Percentiles rank a stretch among this genome's conserved stretches.
Conservation (phyloP, 1,140 invertebrate genomes). For the Papilio glaucus region DNA sequence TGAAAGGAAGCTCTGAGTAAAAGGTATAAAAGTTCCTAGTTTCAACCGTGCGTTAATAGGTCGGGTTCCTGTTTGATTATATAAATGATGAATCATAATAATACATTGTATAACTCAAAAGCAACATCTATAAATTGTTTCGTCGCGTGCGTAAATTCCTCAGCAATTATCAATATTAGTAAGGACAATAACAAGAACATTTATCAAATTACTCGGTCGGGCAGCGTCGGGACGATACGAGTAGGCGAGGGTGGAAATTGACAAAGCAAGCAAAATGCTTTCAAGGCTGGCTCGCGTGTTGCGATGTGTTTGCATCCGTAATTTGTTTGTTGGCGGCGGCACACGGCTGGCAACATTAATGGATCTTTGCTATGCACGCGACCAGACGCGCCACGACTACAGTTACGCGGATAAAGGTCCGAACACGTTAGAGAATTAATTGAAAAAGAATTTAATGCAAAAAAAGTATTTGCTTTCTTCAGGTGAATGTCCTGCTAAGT, state of each 20-base stretch:
- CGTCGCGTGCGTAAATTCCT: conserved; percentile 52
- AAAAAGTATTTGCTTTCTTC: too few species aligned
- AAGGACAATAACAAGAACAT: conserved; percentile 75
- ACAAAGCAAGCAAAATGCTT: conserved; percentile 80
- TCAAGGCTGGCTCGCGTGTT: conserved; percentile 76
- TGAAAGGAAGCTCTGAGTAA: too few species aligned
- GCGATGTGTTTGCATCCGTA: conserved; percentile 79
- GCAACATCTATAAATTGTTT: conserved; percentile 34
- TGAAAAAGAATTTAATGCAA: conserved; percentile 10
- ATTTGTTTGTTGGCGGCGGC: conserved; percentile 80
- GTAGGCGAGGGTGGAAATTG: conserved; percentile 66
- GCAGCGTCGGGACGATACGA: conserved; percentile 53
- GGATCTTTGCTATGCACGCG: conserved; percentile 70
- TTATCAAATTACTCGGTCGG: conserved; percentile 75
- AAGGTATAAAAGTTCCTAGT: too few species aligned
- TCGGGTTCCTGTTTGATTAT: too few species aligned
- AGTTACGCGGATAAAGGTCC: conserved; percentile 15
- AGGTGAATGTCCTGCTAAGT: too few species aligned
- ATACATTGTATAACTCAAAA: too few species aligned
- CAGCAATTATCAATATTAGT: conserved; percentile 69
- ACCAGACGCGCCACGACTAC: conserved; percentile 53
- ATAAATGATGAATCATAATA: too few species aligned
- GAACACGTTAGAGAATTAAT: conserved; percentile 28
- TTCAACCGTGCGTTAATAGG: too few species aligned
- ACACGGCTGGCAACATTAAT: conserved; percentile 76